Evolutionary conservation across 2,888 invertebrate genomes (phyloP), one percentile per base, ranked within the genome.

Genomic region (Carpatolechia fugitivella): DNA sequence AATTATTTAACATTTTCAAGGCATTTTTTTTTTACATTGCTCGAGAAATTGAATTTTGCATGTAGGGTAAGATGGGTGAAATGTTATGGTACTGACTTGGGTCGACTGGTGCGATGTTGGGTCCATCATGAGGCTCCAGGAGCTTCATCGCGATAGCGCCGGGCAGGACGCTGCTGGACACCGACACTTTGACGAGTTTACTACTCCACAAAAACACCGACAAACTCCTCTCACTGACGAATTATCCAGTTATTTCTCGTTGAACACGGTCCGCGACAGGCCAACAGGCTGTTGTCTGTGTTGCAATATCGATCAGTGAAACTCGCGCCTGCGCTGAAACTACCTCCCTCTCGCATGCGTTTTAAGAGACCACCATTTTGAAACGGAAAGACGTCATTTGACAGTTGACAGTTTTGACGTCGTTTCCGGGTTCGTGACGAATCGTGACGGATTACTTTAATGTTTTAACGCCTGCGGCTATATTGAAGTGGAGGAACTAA

Each of bases 81-180:
- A 53, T 56, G 56, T 56, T 56, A 30, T 57, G 54, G 58, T 68
- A 85, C 88, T 78, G 64, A 87, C 89, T 84, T 61, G 92, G 86
- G 47, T 85, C 86, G 56, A 93, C 85, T 38, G 92, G 92, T 57
- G 90, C 82, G 63, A 93, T 92, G 65, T 92, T 88, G 0, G 92
- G 92, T 40, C 92, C 93, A 62, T 93, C 92, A 62, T 90, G 78
- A 0, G 80, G 74, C 51, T 76, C 91, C 64, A 90, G 78, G 85
- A 92, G 91, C 83, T 86, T 90, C 83, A 83, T 83, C 8, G 77
- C 82, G 76, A 89, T 86, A 58, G 84, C 86, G 49, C 86, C 88
- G 7, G 81, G 85, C 10, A 88, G 68, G 2, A 87, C 82, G 76
- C 87, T 87, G 65, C 85, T 85, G 63, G 83, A 78, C 56, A 88